These are phyloP conservation scores for Phyllostomus discolor DNA, from an alignment of 2,113 vertebrate species.

Conservation along the genomic window DNA sequence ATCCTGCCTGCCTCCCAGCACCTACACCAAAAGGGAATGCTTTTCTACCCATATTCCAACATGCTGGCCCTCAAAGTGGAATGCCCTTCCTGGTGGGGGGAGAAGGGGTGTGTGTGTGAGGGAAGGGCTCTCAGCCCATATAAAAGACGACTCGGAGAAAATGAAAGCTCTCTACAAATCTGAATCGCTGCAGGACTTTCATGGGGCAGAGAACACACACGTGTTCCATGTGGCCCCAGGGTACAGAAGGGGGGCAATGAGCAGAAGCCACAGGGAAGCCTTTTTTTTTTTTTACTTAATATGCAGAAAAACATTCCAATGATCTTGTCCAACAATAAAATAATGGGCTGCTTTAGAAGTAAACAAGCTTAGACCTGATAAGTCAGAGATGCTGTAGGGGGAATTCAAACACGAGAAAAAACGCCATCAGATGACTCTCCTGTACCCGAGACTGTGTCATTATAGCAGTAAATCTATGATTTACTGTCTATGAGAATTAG, in stretches of 20 bases:
- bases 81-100: not conserved
- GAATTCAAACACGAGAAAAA: not conserved
- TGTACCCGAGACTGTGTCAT: not conserved
- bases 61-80: not conserved
- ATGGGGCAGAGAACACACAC: fast-evolving
- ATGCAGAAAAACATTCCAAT: not conserved
- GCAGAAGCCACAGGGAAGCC: not conserved
- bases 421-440: not conserved
- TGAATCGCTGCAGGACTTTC: not conserved
- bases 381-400: not conserved
- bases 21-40: not conserved
- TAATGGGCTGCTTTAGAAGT: not conserved
- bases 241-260: not conserved
- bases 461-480: not conserved
- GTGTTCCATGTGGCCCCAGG: not conserved
- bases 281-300: not conserved
- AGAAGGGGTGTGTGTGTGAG: no score
- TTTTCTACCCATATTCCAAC: not conserved
- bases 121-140: not conserved
- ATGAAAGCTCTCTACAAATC: not conserved
- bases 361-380: not conserved
- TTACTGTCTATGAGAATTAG: not conserved
- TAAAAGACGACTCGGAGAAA: not conserved
- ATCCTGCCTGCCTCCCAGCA: not conserved
- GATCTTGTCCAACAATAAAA: not conserved